Percentiles rank a stretch among this genome's conserved stretches.
Evolutionary conservation across 1,140 invertebrate genomes (phyloP).

Genomic region (Araneus ventricosus): DNA sequence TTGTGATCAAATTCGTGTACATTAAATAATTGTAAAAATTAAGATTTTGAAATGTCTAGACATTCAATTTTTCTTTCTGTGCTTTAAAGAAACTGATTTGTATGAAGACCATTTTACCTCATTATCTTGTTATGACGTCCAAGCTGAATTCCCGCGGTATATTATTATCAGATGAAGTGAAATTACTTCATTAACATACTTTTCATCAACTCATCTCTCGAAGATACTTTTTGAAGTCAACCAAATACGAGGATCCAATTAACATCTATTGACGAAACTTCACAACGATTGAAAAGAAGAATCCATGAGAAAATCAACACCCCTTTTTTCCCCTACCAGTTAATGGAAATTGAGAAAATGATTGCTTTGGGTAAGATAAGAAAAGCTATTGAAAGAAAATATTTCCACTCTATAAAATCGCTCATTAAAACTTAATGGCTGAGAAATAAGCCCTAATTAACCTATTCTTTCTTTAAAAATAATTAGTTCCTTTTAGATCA

Average conservation of each 20-base stretch:
- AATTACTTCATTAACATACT: background rate
- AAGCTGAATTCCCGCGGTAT: too few relatives aligned
- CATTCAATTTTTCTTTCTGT: too few relatives aligned
- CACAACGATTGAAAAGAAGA: background rate
- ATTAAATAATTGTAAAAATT: too few relatives aligned
- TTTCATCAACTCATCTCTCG: background rate
- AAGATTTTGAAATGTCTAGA: too few relatives aligned
- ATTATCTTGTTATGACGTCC: too few relatives aligned
- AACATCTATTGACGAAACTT: background rate
- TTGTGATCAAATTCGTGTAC: too few relatives aligned
- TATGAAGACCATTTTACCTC: too few relatives aligned
- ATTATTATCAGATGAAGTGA: too few relatives aligned
- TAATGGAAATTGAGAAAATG: background rate
- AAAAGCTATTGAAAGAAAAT: background rate
- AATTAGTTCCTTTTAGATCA: background rate
- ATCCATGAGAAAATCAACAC: background rate
- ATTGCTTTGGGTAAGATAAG: background rate
- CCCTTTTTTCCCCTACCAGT: background rate
- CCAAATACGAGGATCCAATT: background rate
- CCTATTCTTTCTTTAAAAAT: background rate
- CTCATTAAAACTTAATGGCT: background rate
- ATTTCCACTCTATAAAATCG: background rate
- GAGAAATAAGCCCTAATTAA: background rate
- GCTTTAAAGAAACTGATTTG: too few relatives aligned
- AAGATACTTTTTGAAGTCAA: background rate